Evolutionary conservation across 1,140 invertebrate species (phyloP), one percentile per base, ranked within the genome.

Genomic region (Solenopsis invicta): DNA sequence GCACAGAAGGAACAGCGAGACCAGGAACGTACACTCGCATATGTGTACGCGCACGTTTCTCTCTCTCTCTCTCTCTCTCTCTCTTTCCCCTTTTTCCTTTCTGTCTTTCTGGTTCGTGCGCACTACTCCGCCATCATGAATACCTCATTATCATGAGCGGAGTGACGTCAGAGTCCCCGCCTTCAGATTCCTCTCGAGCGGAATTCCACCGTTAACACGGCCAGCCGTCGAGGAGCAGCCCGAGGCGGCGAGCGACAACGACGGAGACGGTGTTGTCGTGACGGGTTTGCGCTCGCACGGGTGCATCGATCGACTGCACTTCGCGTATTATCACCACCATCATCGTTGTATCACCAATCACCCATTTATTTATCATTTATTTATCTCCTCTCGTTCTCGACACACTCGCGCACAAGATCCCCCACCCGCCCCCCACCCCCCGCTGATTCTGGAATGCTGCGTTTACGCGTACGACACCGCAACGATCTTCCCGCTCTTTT

Each of bases 121-220:
- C 87, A 34, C 71, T 96, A 97, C 96, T 96, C 97, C 96, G 97
- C 97, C 97, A 97, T 97, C 97, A 97, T 97, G 97, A 97, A 97
- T 97, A 97, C 96, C 97, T 97, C 97, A 97, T 97, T 97, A 97
- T 97, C 96, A 97, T 96, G 96, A 96, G 95, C 95, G 94, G 96
- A 96, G 96, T 97, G 97, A 97, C 97, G 97, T 97, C 97, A 97
- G 96, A 96, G 94, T 95, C 95, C 96, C 96, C 96, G 96, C 94
- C 94, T 95, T 95, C 94, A 95, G 96, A 96, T 96, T 96, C 96
- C 96, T 96, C 96, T 96, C 96, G 96, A 96, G 96, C 96, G 97
- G 97, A 97, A 97, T 97, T 97, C 96, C 96, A 95, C 94, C 94
- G 95, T 95, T 96, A 96, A 95, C 95, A 95, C 94, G 86, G 89